Base-by-base conservation (phyloP, 1,140 invertebrate species). In the Luehdorfia chinensis region DNA sequence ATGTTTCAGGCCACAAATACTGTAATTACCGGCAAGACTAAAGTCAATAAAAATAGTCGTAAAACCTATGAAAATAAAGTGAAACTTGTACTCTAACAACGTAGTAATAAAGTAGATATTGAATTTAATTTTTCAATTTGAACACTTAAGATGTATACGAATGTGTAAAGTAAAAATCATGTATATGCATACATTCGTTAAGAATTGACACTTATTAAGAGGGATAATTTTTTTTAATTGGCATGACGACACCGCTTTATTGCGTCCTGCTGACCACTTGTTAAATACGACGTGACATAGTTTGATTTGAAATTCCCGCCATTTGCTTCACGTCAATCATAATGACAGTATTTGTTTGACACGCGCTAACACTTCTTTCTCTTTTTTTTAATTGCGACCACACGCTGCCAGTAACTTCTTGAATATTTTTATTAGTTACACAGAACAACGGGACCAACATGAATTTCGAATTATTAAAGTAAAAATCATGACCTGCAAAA, bases 141-240 rank as follows among this genome's bases (percentile, higher is more conserved):
- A n/a, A n/a, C n/a, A n/a, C n/a, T n/a, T n/a, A n/a, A n/a, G n/a
- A n/a, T n/a, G n/a, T n/a, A n/a, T n/a, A 64, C 69, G 64, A 71
- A 81, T 68, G 79, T 78, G 81, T 80, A 74, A 85, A 80, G 83
- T 83, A 79, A 81, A 81, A 85, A 85, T 85, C 81, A 75, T 84
- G 66, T 70, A 73, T 80, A 80, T 79, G 81, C 79, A 79, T 76
- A 83, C 79, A 85, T 85, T 84, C 75, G 77, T 85, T 85, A 85
- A 81, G 75, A 81, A 85, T 84, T 85, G 79, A 85, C 81, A 85
- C 81, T 84, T 85, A 83, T 81, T 85, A 84, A 79, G 59, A 69
- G 71, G 72, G 69, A 75, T 80, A 84, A 77, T 80, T 83, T 84
- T 77, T 84, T 84, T 85, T 85, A 85, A 85, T 85, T 85, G 79